Conservation (phyloP, 2,888 invertebrate species). For the Yponomeuta evonymella region DNA sequence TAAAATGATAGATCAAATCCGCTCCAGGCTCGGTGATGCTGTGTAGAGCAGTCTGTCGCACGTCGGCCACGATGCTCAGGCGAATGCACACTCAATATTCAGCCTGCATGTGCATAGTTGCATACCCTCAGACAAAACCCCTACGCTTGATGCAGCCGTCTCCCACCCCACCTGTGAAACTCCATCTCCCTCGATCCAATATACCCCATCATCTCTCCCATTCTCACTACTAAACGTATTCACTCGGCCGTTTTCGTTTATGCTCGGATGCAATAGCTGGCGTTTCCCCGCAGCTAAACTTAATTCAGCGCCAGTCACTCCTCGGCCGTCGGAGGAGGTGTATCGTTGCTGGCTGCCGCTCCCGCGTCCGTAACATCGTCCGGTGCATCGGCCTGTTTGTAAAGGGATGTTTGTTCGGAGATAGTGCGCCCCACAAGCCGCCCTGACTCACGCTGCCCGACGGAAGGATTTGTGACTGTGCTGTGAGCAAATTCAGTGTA, state of each 20-base stretch:
- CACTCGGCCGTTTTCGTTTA: constrained; percentile 69
- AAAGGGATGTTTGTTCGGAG: constrained; percentile 66
- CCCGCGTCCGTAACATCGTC: constrained; percentile 62
- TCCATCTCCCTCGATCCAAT: constrained; percentile 43
- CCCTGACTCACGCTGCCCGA: constrained; percentile 27
- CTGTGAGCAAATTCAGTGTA: constrained; percentile 42
- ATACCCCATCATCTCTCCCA: constrained; percentile 44
- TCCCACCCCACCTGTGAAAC: constrained; percentile 29
- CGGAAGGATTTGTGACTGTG: constrained; percentile 53
- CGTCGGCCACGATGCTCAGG: constrained; percentile 28
- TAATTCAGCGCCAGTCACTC: constrained; percentile 65
- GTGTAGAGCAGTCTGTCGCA: constrained; percentile 16
- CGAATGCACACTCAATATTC: constrained; percentile 60
- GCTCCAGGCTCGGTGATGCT: constrained; percentile 33
- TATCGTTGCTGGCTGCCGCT: constrained; percentile 45
- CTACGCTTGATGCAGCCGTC: constrained; percentile 51
- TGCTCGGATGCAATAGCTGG: constrained; percentile 74
- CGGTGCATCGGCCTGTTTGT: constrained; percentile 48
- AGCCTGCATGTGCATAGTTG: constrained; percentile 43
- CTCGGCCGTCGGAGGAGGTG: constrained; percentile 55
- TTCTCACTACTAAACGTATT: constrained; percentile 58
- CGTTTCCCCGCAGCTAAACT: constrained; percentile 71
- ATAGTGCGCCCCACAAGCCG: constrained; percentile 58
- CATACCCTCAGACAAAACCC: constrained; percentile 42
- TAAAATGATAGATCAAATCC: constrained; percentile 45